Conservation (phyloP, 1,140 invertebrate genomes). For the Trachymyrmex cornetzi region DNA sequence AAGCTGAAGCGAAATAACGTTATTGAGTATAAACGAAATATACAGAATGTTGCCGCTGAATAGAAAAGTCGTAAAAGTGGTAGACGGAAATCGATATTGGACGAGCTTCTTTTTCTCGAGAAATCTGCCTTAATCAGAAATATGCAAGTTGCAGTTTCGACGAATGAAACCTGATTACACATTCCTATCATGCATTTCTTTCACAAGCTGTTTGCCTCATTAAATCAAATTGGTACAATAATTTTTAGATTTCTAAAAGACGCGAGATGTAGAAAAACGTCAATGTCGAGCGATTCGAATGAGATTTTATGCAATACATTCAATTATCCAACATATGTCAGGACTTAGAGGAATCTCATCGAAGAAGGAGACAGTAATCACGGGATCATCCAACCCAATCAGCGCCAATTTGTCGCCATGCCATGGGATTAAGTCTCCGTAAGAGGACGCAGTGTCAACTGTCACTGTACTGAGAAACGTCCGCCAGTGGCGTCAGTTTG, state of each 20-base stretch:
- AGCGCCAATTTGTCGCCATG: slow-evolving; percentile 66
- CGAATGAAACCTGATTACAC: slow-evolving; percentile 1
- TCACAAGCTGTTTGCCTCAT: background rate
- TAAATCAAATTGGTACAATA: background rate
- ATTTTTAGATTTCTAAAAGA: background rate
- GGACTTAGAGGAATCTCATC: slow-evolving; percentile 6
- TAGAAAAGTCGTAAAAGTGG: slow-evolving; percentile 21
- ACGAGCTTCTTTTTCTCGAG: background rate
- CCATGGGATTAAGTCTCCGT: slow-evolving; percentile 65
- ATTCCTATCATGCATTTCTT: background rate
- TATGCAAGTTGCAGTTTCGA: slow-evolving; percentile 1
- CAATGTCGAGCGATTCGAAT: background rate
- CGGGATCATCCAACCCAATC: slow-evolving; percentile 65
- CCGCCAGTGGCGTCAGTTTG: background rate
- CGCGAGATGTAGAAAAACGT: too few species aligned
- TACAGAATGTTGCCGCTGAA: slow-evolving; percentile 10
- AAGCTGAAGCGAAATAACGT: slow-evolving; percentile 26
- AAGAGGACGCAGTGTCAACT: slow-evolving; percentile 66
- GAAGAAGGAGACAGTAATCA: slow-evolving; percentile 49
- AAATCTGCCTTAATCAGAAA: slow-evolving; percentile 52
- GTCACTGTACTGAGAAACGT: slow-evolving; percentile 65
- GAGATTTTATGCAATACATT: background rate
- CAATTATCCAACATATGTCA: background rate
- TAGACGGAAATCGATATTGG: slow-evolving; percentile 28
- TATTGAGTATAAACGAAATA: slow-evolving; percentile 42